Conservation (phyloP, 1,140 invertebrate genomes). For the Drosophila kohkoa region DNA sequence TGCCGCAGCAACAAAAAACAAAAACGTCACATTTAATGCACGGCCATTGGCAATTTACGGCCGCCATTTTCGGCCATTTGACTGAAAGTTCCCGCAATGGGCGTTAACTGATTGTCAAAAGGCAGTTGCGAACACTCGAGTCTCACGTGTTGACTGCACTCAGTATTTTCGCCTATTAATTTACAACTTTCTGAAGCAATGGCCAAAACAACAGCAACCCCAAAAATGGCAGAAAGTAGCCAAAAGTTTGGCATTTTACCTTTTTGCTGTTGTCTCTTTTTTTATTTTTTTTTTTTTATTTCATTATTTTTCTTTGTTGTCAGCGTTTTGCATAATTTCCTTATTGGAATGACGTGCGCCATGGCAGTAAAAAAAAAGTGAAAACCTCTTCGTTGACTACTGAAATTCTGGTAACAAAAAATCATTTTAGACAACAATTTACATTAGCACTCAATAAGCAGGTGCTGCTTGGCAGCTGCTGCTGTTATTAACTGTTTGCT, state of each 20-base stretch:
- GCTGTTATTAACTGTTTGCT: conserved; percentile 47
- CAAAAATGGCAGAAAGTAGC: conserved; percentile 66
- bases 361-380: conserved; percentile 61
- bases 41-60: conserved; percentile 68
- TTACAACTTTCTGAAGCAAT: conserved; percentile 75
- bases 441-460: conserved; percentile 36
- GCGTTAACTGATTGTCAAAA: conserved; percentile 68
- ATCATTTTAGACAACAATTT: conserved; percentile 48
- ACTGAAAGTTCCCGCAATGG: conserved; percentile 75
- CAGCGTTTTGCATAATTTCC: conserved; percentile 67
- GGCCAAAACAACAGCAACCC: conserved; percentile 61
- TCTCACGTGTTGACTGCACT: neutral
- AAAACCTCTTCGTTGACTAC: conserved; percentile 61
- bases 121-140: conserved; percentile 1
- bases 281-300: neutral
- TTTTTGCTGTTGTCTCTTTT: conserved; percentile 5
- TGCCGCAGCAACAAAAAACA: conserved; percentile 52
- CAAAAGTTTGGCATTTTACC: conserved; percentile 33
- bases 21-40: conserved; percentile 64
- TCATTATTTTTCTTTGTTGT: conserved; percentile 39
- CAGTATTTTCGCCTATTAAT: conserved; percentile 79
- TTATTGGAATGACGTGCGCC: conserved; percentile 50
- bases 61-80: conserved; percentile 75
- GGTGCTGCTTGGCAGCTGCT: conserved; percentile 34
- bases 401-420: conserved; percentile 65